phyloP scores from a whole-genome alignment of 2,113 vertebrate species.

The Planiliza haematocheilus region DNA sequence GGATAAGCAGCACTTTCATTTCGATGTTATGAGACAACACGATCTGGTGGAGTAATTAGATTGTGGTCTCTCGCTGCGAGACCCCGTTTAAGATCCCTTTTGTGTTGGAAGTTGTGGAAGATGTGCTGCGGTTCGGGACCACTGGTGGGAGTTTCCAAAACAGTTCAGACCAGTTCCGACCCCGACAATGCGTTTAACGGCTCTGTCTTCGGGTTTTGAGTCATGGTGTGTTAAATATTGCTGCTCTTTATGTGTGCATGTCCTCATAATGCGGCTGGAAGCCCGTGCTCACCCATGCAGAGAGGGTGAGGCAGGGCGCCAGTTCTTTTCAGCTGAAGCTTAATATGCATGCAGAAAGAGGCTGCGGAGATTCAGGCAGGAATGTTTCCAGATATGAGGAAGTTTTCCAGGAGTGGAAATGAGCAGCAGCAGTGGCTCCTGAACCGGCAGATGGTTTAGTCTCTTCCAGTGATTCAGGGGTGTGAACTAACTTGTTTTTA shows the following conservation, averaged over 20 bases:
- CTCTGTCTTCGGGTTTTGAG: not conserved
- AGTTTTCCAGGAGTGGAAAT: not conserved
- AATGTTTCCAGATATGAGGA: not conserved
- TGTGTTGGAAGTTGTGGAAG: not conserved
- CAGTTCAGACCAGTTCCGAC: not conserved
- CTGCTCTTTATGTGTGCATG: not conserved
- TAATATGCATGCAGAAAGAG: not conserved
- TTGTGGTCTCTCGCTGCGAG: conserved; percentile 15
- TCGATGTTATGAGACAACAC: not conserved
- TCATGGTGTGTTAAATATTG: not conserved
- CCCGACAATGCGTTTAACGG: not conserved
- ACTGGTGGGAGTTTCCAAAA: conserved; percentile 28
- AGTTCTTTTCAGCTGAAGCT: not conserved
- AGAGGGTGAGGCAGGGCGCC: conserved; percentile 2
- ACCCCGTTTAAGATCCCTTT: conserved; percentile 19
- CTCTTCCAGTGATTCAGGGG: not conserved
- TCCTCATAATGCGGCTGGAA: not conserved
- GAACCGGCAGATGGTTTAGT: not conserved
- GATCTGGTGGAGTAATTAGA: conserved; percentile 30
- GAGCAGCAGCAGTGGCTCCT: not conserved
- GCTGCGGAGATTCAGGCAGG: not conserved
- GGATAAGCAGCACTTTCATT: conserved; percentile 17
- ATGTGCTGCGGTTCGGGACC: conserved; percentile 10
- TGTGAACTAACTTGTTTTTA: not conserved
- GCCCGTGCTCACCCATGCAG: conserved; percentile 9